These are phyloP conservation scores for Lacerta viridis DNA, from an alignment of 2,797 vertebrate genomes.

Conservation along the genomic window DNA sequence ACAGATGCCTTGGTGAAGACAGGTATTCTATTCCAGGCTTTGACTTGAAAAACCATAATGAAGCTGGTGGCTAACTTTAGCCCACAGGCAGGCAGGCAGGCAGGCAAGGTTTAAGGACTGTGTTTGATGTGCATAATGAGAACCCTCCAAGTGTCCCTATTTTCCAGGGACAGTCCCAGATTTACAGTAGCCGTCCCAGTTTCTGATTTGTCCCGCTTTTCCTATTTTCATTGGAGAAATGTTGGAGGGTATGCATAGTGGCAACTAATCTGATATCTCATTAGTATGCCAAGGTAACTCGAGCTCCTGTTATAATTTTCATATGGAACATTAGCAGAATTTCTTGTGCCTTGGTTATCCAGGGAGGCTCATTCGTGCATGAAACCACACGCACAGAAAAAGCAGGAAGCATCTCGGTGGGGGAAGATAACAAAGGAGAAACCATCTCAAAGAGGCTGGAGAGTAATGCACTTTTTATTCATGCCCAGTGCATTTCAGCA, in stretches of 20 bases:
- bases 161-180: too few relatives aligned
- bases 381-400: neutral
- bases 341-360: accelerated
- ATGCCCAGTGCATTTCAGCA: too few relatives aligned
- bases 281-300: conserved; percentile 35
- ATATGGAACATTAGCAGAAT: conserved; percentile 17
- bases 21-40: conserved; percentile 61
- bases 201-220: too few relatives aligned
- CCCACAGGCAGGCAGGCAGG: neutral
- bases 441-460: too few relatives aligned
- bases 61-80: conserved; percentile 4
- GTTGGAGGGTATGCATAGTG: too few relatives aligned
- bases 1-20: conserved; percentile 56
- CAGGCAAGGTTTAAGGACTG: conserved; percentile 20
- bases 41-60: conserved; percentile 57
- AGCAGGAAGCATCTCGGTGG: neutral
- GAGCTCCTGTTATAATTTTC: conserved; percentile 36
- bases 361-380: neutral
- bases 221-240: too few relatives aligned
- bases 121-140: neutral
- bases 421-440: too few relatives aligned
- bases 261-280: neutral
- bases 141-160: neutral
- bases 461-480: too few relatives aligned
- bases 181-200: too few relatives aligned